Evolutionary conservation across 2,113 vertebrate species (phyloP), one percentile per base, ranked within the genome.

Genomic region (Alces alces): DNA sequence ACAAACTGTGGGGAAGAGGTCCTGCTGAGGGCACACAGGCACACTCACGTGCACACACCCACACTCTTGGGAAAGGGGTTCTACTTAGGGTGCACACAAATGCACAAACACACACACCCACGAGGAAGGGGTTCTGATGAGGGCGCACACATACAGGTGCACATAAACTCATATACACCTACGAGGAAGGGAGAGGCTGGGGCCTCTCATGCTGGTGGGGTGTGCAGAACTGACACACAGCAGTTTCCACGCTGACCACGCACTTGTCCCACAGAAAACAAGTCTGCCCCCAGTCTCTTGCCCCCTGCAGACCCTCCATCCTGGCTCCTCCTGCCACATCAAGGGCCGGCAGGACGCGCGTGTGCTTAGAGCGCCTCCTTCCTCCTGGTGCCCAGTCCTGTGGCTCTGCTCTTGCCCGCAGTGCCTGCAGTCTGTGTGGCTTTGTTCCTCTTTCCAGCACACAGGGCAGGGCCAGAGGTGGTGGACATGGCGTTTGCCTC

Each of bases 281-380:
- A 14, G 47, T 33, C 47, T 21, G 17, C 47, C 78, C 50, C 33
- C 50, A n/a, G 50, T 13, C 19, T 83, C 50, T 54, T n/a, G 33
- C 19, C 79, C 79, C 30, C 33, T 82, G 79, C 79, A 54, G 50
- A 54, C 50, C 50, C 47, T 33, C 28, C 19, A 2, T 25, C 33
- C 30, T 52, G 33, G 6, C 50, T 23, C 19, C 50, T 14, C 50
- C 50, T 21, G 19, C 47, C 47, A 33, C 1, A 1, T 80, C 47
- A 80, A n/a, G 50, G 79, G 50, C 79, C 0, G 3, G 15, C 30
- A 52, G 11, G 50, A n/a, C 0, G 6, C 0, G 2, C 7, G 3
- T 30, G 43, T 45, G 43, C 3, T 39, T 36, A 73, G 66, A 21
- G 66, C 5, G 2, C 66, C 36, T 73, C 66, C 36, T 73, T 23